Percentiles rank a stretch among this genome's conserved stretches.
Conservation (phyloP, 2,797 vertebrate genomes). For the Rousettus madagascariensis region DNA sequence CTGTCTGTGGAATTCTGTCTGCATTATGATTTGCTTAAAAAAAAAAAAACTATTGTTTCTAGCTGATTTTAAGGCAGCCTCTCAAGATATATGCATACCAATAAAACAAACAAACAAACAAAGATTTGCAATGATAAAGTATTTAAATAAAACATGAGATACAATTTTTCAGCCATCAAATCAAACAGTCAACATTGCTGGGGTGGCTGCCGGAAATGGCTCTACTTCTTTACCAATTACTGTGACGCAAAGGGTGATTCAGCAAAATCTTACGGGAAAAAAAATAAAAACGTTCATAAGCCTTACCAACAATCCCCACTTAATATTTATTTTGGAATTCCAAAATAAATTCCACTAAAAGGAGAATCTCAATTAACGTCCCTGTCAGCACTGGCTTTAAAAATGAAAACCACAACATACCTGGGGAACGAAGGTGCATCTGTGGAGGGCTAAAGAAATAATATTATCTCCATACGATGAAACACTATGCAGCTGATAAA, state of each 20-base stretch:
- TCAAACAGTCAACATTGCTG: not conserved
- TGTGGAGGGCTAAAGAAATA: not conserved
- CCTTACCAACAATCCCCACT: not conserved
- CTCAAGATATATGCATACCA: not conserved
- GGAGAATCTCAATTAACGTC: not conserved
- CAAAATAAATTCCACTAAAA: not conserved
- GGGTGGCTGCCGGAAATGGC: not conserved
- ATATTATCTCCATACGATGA: not conserved
- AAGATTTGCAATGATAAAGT: not conserved
- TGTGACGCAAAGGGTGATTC: not conserved
- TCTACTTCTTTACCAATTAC: not conserved
- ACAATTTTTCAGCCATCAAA: not conserved
- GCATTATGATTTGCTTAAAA: not conserved
- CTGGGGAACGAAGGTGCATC: not conserved
- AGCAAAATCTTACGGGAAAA: not conserved
- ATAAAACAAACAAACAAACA: not conserved
- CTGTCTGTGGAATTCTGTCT: not conserved
- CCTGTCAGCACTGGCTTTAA: not conserved
- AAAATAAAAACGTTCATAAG: no score
- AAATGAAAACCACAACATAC: not conserved
- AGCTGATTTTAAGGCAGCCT: not conserved
- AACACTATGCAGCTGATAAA: not conserved
- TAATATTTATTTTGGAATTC: not conserved
- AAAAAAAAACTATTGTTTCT: not conserved
- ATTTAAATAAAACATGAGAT: not conserved